phyloP scores from a whole-genome alignment of 2,797 vertebrate species.

The Tragopan temminckii region DNA sequence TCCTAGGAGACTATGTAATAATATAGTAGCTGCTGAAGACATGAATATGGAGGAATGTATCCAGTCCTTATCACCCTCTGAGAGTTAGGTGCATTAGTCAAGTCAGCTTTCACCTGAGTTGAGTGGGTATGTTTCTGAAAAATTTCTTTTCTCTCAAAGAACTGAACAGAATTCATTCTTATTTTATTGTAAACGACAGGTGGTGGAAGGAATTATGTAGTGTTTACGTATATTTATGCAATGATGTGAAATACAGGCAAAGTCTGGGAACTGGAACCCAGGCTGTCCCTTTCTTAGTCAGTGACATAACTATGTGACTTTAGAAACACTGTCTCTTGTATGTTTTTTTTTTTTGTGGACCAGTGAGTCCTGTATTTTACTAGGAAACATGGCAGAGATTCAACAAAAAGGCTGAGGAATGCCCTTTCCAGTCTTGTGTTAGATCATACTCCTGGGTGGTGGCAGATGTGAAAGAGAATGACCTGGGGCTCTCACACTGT shows the following conservation, averaged over 20 bases:
- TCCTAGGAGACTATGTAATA: not conserved
- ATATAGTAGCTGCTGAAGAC: not conserved
- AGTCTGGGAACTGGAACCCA: not conserved
- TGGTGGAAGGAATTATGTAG: slow-evolving; percentile 1
- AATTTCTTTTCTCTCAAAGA: not conserved
- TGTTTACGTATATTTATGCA: not conserved
- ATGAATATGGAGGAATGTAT: not conserved
- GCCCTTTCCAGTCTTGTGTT: not conserved
- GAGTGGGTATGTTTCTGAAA: not conserved
- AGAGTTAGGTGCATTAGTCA: not conserved
- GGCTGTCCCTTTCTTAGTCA: not conserved
- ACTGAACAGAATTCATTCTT: not conserved
- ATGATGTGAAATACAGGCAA: slow-evolving; percentile 1
- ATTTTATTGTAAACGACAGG: not conserved
- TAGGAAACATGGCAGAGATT: not conserved
- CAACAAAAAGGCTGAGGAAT: not conserved
- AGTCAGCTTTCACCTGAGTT: not conserved
- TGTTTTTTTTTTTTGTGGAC: not conserved
- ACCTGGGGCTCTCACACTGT: not conserved
- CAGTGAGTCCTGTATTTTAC: not conserved
- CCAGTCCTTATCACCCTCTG: not conserved
- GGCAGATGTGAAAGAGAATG: not conserved
- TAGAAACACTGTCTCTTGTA: not conserved
- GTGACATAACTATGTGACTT: not conserved
- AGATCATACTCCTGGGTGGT: not conserved